Base-by-base conservation (phyloP, 2,113 vertebrate species). In the Brienomyrus brachyistius region DNA sequence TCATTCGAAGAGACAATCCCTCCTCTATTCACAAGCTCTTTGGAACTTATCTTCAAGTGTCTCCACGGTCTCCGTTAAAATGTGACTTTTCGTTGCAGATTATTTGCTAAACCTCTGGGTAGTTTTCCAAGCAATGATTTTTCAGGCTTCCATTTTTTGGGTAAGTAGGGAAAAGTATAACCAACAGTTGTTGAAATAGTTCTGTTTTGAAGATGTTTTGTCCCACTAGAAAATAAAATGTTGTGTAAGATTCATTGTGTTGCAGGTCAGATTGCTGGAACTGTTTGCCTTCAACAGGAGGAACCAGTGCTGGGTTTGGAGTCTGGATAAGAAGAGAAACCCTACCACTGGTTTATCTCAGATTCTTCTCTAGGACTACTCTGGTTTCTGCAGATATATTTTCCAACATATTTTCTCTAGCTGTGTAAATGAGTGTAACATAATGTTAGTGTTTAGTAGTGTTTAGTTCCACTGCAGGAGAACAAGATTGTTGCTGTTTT, bases 61-160 rank as follows among this genome's bases (percentile, higher is more conserved):
- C 40, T 59, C 80, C 40, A 70, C 90, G 88, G 48, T 4, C 1
- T 83, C 23, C 4, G 31, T 88, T 90, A 19, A 86, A 90, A 90
- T 52, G 50, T 48, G 50, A 88, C 31, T 62, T 87, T 59, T 88
- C 50, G 35, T 48, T 84, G 19, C 19, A 35, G 47, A 51, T 88
- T 54, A 88, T 90, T 90, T 83, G 11, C 66, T 82, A 27, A 77
- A 90, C 27, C 62, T 66, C 62, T 77, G 84, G 59, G 10, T 90
- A 45, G 27, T 52, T 86, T 13, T 86, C 27, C 23, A 43, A 51
- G 43, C 43, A 5, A 62, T 31, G 56, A 45, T 86, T 86, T 43
- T 43, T 52, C 62, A 86, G 15, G 23, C 88, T 35, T 11, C 19
- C 13, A 31, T 52, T 54, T 56, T 31, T 86, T 70, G 66, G 56